These are phyloP conservation scores for Idaea biselata DNA, from an alignment of 2,888 invertebrate species.

Conservation along the genomic window DNA sequence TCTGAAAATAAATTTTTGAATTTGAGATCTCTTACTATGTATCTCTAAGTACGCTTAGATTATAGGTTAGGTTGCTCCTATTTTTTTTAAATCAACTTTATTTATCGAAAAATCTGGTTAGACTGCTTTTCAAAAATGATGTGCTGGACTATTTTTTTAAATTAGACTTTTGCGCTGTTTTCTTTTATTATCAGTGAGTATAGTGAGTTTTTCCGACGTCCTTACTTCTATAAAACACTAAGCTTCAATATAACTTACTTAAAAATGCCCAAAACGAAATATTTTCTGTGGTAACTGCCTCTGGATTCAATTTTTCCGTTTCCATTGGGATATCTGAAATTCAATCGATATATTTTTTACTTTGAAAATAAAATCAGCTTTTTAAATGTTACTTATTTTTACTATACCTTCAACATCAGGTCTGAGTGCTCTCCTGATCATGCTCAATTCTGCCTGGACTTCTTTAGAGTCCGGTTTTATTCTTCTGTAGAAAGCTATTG, in stretches of 20 bases:
- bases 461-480: slow-evolving; percentile 41
- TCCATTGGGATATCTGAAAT: slow-evolving; percentile 37
- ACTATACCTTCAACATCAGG: slow-evolving; percentile 37
- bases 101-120: no score
- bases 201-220: no score
- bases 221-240: no score
- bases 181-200: neutral
- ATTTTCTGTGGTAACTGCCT: slow-evolving; percentile 24
- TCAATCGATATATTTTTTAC: neutral
- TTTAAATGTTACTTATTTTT: neutral
- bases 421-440: slow-evolving; percentile 39
- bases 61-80: no score
- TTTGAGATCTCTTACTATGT: neutral
- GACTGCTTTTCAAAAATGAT: no score
- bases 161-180: neutral
- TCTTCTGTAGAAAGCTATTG: slow-evolving; percentile 53
- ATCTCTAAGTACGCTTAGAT: no score
- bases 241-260: slow-evolving; percentile 40
- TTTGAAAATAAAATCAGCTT: neutral
- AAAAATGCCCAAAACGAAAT: slow-evolving; percentile 41
- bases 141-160: no score
- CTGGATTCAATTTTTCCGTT: slow-evolving; percentile 36
- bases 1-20: slow-evolving; percentile 31
- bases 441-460: slow-evolving; percentile 45
- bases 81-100: no score